A percentile compares a stretch with the other conserved stretches of the same genome.
These are phyloP conservation scores for Eupsittula cactorum DNA, from an alignment of 2,113 vertebrate species.

Conservation along the genomic window DNA sequence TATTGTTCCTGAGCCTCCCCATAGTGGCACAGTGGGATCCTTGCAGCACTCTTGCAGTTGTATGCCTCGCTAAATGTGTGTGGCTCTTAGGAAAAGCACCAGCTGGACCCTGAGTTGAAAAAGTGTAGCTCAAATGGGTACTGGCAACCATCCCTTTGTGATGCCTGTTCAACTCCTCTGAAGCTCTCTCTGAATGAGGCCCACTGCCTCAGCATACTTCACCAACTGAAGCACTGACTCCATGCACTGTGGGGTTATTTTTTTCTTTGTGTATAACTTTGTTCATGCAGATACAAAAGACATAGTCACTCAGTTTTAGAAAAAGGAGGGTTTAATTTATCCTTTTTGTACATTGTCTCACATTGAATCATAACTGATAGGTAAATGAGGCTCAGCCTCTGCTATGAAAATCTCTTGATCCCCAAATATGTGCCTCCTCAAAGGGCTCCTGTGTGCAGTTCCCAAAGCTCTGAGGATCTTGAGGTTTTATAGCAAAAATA, in stretches of 20 bases:
- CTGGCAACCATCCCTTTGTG: neutral
- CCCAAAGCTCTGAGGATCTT: neutral
- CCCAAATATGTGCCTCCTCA: neutral
- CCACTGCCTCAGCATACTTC: neutral
- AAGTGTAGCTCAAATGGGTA: neutral
- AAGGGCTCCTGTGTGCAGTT: neutral
- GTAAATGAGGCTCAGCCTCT: neutral
- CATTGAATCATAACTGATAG: neutral
- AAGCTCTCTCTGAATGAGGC: neutral
- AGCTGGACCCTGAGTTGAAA: neutral
- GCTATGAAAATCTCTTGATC: neutral
- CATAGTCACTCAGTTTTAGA: neutral
- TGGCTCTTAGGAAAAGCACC: neutral
- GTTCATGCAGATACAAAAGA: neutral
- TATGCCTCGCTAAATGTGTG: rapidly evolving
- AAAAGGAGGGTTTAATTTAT: neutral
- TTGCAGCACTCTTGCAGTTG: neutral
- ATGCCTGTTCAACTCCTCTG: neutral
- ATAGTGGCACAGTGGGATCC: neutral
- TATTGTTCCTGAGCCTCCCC: rapidly evolving
- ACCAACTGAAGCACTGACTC: neutral
- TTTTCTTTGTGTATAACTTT: neutral
- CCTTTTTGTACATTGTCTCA: neutral
- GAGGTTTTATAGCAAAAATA: neutral
- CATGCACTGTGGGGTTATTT: too few relatives aligned